Base-by-base conservation (phyloP, 2,888 invertebrate genomes). In the Idaea aversata region DNA sequence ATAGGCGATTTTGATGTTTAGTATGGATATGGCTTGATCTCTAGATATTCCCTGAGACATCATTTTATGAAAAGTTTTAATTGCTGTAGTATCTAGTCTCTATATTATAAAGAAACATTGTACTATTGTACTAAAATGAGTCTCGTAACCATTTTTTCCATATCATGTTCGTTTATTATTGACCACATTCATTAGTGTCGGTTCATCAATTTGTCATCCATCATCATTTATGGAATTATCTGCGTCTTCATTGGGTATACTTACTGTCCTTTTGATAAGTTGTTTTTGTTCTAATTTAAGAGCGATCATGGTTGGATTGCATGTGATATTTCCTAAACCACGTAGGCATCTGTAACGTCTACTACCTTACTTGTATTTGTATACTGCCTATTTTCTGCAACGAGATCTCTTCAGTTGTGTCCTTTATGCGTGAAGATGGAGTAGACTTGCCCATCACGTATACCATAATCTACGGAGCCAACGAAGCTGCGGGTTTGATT, bases 161-260 rank as follows among this genome's bases (percentile, higher is more conserved):
- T 65, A 68, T 67, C 65, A 59, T 62, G 66, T 69, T 64, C 64
- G 63, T 69, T 63, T 65, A 65, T 64, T 67, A 65, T 67, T 68
- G 70, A 68, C 65, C 69, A n/a, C 70, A 71, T 75, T 75, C 73
- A 74, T 77, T 75, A 75, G 70, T 61, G 71, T 63, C 68, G 66
- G 66, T 71, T 74, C 76, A 76, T 77, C 73, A 75, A 75, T 79
- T 72, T 75, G 62, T 68, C 68, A 71, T 71, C 67, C 74, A 73
- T 75, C 79, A 66, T 72, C 67, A 64, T 71, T 66, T 65, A 65
- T 16, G 34, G 61, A 65, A 34, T 65, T 59, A 61, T 47, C 47
- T 47, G 47, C 13, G 10, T 47, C 47, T 47, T 47, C 13, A 47
- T 47, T 47, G 47, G 10, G 13, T 13, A 13, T 47, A 47, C 47